Conservation (phyloP, 64 coral and sea anemone species). For the Hydrozoanthus tunicans region DNA sequence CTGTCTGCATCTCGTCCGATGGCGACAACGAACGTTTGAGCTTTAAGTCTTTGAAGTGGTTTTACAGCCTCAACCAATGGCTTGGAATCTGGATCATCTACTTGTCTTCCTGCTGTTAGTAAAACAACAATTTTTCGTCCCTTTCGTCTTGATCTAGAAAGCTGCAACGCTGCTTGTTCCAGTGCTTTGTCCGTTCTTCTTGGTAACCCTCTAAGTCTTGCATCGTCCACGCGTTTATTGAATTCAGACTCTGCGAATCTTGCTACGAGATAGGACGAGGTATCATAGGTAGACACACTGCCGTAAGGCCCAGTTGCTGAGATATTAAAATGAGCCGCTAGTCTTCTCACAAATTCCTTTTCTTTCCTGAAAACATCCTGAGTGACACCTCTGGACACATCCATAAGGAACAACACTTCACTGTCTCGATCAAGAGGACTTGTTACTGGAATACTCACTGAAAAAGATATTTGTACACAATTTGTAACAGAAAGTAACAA, state of each 20-base stretch:
- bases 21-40: slow-evolving; percentile 62
- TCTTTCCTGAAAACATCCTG: slow-evolving; percentile 20
- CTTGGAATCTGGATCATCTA: not conserved
- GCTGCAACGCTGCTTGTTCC: slow-evolving; percentile 17
- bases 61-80: slow-evolving; percentile 36
- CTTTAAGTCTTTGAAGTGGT: slow-evolving; percentile 52
- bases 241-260: slow-evolving; percentile 49
- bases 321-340: slow-evolving; percentile 66
- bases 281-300: slow-evolving; percentile 46
- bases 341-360: slow-evolving; percentile 74
- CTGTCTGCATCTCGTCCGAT: slow-evolving; percentile 51
- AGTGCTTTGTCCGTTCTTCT: slow-evolving; percentile 62
- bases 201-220: not conserved
- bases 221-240: slow-evolving; percentile 33
- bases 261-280: slow-evolving; percentile 11
- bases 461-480: not conserved
- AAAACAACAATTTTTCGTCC: slow-evolving; percentile 67
- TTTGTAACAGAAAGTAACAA: not conserved
- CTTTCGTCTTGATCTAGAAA: slow-evolving; percentile 22
- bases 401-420: slow-evolving; percentile 40
- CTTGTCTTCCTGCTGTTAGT: slow-evolving; percentile 58
- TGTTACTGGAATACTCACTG: slow-evolving; percentile 17
- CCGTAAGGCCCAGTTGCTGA: slow-evolving; percentile 47
- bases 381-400: slow-evolving; percentile 27
- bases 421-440: slow-evolving; percentile 35